Evolutionary conservation across 1,140 invertebrate species (phyloP), one percentile per base, ranked within the genome.

Genomic region (Leguminivora glycinivorella): DNA sequence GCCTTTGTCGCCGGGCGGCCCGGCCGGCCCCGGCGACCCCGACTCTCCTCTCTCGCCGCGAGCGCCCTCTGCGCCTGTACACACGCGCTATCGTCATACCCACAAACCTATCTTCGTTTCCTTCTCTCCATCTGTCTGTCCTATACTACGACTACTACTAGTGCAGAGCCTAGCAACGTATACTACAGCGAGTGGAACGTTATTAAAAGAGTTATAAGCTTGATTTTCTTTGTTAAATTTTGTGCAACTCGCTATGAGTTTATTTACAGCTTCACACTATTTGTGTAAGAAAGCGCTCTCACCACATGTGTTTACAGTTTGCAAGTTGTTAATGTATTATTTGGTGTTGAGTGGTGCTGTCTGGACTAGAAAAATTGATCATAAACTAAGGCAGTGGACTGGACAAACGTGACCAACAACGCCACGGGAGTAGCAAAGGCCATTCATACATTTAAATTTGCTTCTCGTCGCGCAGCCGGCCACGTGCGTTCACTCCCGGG

Each of bases 1-100:
- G 80, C 96, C 96, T 87, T 95, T 95, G 79, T 96, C 95, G 72
- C 96, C 96, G 79, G 94, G 92, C 77, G 93, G 92, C 80, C 96
- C 96, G 75, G 94, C 93, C 77, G 95, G 94, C 78, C 96, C 96
- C 68, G 94, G 92, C 75, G 94, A 94, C 78, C 96, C 95, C 75
- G 93, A 77, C 77, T 96, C 95, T 83, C 96, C 96, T 91, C 96
- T 96, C 87, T 96, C 95, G 81, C 96, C 96, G 86, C 94, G 93
- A 79, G 93, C 93, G 79, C 95, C 96, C 90, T 94, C 92, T 70
- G 83, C 72, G 70, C 88, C 88, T 88, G 85, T 81, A 84, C 81
- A 60, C 66, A 72, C 24, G 69, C 72, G 78, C 72, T 81, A 26
- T 69, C 24, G 31, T 24, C 69, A 60, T 47, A 24, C 52, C 43